Evolutionary conservation across 2,797 vertebrate genomes (phyloP).

Genomic region (Hydrocynus forskahlii): DNA sequence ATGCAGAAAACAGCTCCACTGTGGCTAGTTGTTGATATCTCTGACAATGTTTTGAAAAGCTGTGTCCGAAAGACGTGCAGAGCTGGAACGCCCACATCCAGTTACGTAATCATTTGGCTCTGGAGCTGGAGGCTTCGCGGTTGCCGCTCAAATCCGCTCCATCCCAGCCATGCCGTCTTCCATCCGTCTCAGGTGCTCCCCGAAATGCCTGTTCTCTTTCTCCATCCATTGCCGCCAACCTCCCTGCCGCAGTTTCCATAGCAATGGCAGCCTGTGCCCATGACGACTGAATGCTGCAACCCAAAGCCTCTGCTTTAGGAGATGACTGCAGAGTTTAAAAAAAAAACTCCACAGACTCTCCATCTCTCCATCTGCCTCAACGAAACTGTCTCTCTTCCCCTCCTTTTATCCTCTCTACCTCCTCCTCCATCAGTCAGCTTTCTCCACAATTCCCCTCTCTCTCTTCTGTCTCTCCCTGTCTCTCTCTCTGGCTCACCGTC

Average conservation of each 20-base stretch:
- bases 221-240: conserved; percentile 48
- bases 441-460: neutral
- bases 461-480: neutral
- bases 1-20: no score
- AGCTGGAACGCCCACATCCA: neutral
- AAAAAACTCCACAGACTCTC: conserved; percentile 17
- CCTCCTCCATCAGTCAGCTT: conserved; percentile 10
- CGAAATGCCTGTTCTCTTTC: conserved; percentile 35
- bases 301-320: conserved; percentile 40
- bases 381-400: neutral
- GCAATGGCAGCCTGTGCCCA: conserved; percentile 56
- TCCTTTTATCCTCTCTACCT: neutral
- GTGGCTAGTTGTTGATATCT: neutral
- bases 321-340: conserved; percentile 17
- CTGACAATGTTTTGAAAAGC: neutral
- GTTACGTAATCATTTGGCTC: neutral
- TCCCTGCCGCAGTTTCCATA: conserved; percentile 54
- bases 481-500: neutral
- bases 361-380: neutral
- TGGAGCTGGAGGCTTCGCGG: neutral
- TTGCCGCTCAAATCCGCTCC: neutral
- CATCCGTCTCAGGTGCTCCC: conserved; percentile 24
- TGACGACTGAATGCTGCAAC: conserved; percentile 51
- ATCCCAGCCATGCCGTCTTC: conserved; percentile 38
- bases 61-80: neutral